phyloP scores from a whole-genome alignment of 2,888 invertebrate species.

The Agonopterix alstromeriana region DNA sequence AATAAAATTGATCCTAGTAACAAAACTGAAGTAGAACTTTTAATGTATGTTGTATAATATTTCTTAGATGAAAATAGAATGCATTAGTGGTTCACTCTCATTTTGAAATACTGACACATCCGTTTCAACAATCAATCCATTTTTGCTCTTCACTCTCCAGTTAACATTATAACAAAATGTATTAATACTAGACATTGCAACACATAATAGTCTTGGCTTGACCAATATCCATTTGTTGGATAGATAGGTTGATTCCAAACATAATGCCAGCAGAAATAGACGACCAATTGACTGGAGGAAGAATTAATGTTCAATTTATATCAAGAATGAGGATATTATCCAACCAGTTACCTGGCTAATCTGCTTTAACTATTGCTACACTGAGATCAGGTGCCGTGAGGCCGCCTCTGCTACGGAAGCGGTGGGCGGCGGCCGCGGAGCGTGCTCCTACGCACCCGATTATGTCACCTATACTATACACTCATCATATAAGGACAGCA shows the following conservation, averaged over 20 bases:
- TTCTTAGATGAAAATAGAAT: constrained; percentile 23
- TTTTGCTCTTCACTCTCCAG: too few species aligned
- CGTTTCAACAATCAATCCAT: constrained; percentile 41
- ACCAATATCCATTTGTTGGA: too few species aligned
- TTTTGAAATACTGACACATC: constrained; percentile 36
- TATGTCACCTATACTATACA: constrained; percentile 66
- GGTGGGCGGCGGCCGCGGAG: constrained; percentile 55
- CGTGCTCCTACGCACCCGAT: constrained; percentile 57
- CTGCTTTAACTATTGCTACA: constrained; percentile 37
- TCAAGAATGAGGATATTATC: not conserved
- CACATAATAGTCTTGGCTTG: too few species aligned
- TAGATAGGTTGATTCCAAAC: too few species aligned
- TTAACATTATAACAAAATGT: too few species aligned
- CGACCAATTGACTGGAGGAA: constrained; percentile 1
- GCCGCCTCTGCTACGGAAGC: constrained; percentile 68
- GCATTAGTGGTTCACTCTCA: constrained; percentile 27
- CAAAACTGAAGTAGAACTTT: too few species aligned
- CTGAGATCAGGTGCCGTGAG: constrained; percentile 55
- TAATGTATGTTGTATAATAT: too few species aligned
- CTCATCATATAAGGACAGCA: constrained; percentile 59
- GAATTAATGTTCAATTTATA: too few species aligned
- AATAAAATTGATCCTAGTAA: too few species aligned
- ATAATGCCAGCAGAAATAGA: too few species aligned
- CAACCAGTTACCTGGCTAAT: constrained; percentile 12
- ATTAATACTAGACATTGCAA: too few species aligned